Evolutionary conservation across 1,140 invertebrate genomes (phyloP), one percentile per base, ranked within the genome.

Genomic region (Condylostylus longicornis): DNA sequence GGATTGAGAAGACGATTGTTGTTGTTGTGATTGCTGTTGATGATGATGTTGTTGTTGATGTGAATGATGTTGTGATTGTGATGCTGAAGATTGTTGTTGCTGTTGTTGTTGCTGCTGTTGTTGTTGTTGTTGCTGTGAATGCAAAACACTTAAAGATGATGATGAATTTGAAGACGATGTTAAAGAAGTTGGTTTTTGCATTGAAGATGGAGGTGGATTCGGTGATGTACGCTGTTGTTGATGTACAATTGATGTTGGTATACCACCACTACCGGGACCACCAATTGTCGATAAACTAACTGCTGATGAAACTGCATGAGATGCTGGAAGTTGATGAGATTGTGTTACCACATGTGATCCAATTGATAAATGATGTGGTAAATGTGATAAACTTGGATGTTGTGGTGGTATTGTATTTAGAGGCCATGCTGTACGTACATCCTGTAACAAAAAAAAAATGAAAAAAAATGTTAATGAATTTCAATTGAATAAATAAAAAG

Each of bases 391-490:
- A n/a, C 4, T 6, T 3, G 23, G 29, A 20, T 32, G 20, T 12
- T 10, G 15, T 6, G 29, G 37, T 9, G 29, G 37, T 3, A 38
- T 8, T 17, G 37, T 22, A 33, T 33, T 38, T 13, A 38, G 21
- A 15, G 18, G 13, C 37, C 37, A 38, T 18, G 30, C 35, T 5
- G 33, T 21, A 22, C 33, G 33, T 17, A 33, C 18, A 21, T 35
- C n/a, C n/a, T n/a, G 33, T 20, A 21, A 18, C 6, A 35, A 35
- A 22, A n/a, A n/a, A 25, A 25, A 25, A 25, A n/a, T 8, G 23
- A 25, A 25, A 25, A 25, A 25, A 8, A 7, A 25, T 25, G 7
- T 25, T 25, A 25, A 25, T 25, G n/a, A 25, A 7, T 25, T 25
- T 25, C 23, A 8, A n/a, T n/a, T 25, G 23, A 7, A n/a, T n/a